Base-by-base conservation (phyloP, 2,797 vertebrate species). In the Bradypodion ventrale region DNA sequence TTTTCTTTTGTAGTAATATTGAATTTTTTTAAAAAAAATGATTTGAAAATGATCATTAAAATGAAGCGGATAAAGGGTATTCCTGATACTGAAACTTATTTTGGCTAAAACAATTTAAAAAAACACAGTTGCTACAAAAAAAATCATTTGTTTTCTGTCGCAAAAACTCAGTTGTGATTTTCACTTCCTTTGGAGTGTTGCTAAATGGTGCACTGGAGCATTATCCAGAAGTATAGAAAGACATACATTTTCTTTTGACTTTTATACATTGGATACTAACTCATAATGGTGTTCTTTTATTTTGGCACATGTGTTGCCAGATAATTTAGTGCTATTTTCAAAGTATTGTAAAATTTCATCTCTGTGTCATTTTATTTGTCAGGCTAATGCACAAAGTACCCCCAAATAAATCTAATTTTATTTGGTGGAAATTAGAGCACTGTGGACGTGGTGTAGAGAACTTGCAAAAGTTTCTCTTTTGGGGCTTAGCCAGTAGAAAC, bases 1-100 rank as follows among this genome's bases (percentile, higher is more conserved):
- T 49, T 84, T n/a, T 44, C 59, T 88, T 76, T 13, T 73, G 86
- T 29, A 21, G 83, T 46, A 80, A 70, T 70, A 62, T 44, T 40
- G 23, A 73, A 29, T 66, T 69, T 46, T 69, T 23, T n/a, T 7
- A 69, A 37, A 29, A 42, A n/a, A 59, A 60, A 42, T 62, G 44
- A 10, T 62, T 81, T 81, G 29, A 60, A 70, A 72, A 60, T n/a
- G 7, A 72, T 81, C 68, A n/a, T 15, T 42, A n/a, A 29, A 73
- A 60, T 73, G 59, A 81, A 72, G 68, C 37, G 13, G 37, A 32
- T 10, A 32, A 2, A 4, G 32, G 52, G n/a, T 60, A 37, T 37
- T 37, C 37, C 49, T 59, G 15, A 29, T 59, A 70, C 25, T 80
- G 35, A 70, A 40, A 70, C 19, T 35, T 70, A 81, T 10, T 42